Conservation (phyloP, 2,797 vertebrate genomes). For the Pangasius macronema region DNA sequence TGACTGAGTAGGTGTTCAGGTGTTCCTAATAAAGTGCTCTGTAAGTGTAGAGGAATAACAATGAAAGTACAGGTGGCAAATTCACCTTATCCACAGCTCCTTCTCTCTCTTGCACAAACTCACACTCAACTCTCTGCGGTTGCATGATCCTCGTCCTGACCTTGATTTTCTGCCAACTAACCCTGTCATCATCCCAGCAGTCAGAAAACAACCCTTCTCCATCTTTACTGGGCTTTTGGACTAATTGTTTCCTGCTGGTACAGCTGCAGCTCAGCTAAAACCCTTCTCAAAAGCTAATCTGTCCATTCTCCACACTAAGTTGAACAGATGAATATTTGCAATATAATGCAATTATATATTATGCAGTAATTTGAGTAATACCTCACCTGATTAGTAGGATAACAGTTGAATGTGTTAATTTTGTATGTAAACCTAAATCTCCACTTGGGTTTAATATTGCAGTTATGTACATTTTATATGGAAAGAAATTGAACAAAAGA, state of each 20-base stretch:
- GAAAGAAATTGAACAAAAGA: constrained; percentile 11
- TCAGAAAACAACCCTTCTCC: constrained; percentile 64
- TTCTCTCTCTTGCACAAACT: constrained; percentile 20
- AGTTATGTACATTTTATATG: constrained; percentile 6
- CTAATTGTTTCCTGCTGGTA: constrained; percentile 72
- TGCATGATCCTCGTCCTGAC: constrained; percentile 30
- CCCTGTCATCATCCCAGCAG: constrained; percentile 70
- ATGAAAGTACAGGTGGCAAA: constrained; percentile 39
- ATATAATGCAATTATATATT: background rate
- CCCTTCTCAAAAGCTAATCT: constrained; percentile 44
- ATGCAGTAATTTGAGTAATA: background rate
- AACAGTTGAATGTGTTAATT: background rate
- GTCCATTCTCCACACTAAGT: background rate
- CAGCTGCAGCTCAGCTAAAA: constrained; percentile 36
- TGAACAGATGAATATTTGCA: constrained; percentile 15
- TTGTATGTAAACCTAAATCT: background rate
- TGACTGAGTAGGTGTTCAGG: background rate
- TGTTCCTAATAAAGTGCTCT: background rate
- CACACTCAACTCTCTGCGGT: constrained; percentile 24
- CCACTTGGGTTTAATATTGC: background rate
- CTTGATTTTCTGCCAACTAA: constrained; percentile 42
- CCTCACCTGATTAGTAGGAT: background rate
- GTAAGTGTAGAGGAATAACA: constrained; percentile 7
- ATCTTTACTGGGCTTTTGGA: constrained; percentile 69
- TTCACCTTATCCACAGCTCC: constrained; percentile 5